phyloP scores from a whole-genome alignment of 1,140 invertebrate genomes.

The Planococcus citri region DNA sequence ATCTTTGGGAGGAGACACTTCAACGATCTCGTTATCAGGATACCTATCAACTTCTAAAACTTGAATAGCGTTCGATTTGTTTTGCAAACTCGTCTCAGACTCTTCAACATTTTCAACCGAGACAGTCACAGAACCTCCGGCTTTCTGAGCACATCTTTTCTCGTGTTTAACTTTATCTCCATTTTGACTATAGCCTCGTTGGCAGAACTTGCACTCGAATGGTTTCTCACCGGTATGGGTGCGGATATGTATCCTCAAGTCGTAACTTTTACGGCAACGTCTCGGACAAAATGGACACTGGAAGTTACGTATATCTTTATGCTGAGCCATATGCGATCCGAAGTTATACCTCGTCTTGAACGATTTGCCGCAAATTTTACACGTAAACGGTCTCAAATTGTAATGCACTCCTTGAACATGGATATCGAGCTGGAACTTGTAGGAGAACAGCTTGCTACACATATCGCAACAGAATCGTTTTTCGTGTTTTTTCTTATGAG shows the following conservation, averaged over 20 bases:
- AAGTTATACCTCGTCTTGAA: constrained; percentile 37
- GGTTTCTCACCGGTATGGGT: constrained; percentile 42
- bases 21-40: neutral
- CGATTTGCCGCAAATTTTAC: constrained; percentile 36
- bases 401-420: constrained; percentile 32
- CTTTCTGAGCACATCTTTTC: neutral
- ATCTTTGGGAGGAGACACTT: neutral
- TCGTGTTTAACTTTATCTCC: constrained; percentile 23
- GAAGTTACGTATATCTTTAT: constrained; percentile 38
- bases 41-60: neutral
- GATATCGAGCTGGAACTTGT: constrained; percentile 28
- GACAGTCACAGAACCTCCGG: neutral
- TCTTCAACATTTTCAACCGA: too few species aligned
- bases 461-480: constrained; percentile 24
- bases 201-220: constrained; percentile 41
- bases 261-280: constrained; percentile 42
- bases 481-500: constrained; percentile 25
- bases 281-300: constrained; percentile 40
- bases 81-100: too few species aligned
- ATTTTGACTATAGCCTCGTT: constrained; percentile 51
- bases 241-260: constrained; percentile 39
- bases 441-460: constrained; percentile 24
- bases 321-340: constrained; percentile 38
- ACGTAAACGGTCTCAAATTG: constrained; percentile 36
- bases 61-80: too few species aligned